Conservation (phyloP, 2,797 vertebrate genomes). For the Passerculus sandwichensis region DNA sequence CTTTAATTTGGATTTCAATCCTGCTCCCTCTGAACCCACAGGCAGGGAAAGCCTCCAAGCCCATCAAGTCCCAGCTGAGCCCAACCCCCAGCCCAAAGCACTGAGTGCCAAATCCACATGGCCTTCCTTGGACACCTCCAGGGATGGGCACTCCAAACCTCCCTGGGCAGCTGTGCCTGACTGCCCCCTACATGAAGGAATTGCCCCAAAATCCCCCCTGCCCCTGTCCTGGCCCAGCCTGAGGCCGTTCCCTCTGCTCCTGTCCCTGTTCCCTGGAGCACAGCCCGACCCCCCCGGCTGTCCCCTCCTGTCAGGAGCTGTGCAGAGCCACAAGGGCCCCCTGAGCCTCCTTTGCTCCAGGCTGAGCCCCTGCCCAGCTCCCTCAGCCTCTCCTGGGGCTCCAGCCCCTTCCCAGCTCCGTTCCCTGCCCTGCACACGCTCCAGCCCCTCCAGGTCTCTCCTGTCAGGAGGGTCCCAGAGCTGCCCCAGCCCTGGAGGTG, state of each 20-base stretch:
- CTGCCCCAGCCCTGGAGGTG: background rate
- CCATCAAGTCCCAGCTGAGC: rapidly evolving
- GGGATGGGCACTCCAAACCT: rapidly evolving
- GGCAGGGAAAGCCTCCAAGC: background rate
- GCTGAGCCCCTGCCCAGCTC: background rate
- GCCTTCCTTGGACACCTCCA: background rate
- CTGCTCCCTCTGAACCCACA: rapidly evolving
- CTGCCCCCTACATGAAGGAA: background rate
- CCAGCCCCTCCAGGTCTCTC: too few relatives aligned
- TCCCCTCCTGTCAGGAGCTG: background rate
- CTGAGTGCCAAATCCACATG: background rate
- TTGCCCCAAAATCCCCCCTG: rapidly evolving
- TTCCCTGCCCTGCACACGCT: too few relatives aligned
- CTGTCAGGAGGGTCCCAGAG: background rate
- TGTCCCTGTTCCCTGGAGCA: background rate
- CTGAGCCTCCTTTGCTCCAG: background rate
- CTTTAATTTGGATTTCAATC: background rate
- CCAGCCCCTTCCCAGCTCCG: background rate
- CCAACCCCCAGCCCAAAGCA: background rate
- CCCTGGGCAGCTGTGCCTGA: background rate
- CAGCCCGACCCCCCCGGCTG: background rate
- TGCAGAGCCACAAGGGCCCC: background rate
- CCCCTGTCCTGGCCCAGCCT: background rate
- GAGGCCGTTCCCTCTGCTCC: background rate
- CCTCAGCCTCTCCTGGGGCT: too few relatives aligned